Base-by-base conservation (phyloP, 1,140 invertebrate species). In the Drosophila bifasciata region DNA sequence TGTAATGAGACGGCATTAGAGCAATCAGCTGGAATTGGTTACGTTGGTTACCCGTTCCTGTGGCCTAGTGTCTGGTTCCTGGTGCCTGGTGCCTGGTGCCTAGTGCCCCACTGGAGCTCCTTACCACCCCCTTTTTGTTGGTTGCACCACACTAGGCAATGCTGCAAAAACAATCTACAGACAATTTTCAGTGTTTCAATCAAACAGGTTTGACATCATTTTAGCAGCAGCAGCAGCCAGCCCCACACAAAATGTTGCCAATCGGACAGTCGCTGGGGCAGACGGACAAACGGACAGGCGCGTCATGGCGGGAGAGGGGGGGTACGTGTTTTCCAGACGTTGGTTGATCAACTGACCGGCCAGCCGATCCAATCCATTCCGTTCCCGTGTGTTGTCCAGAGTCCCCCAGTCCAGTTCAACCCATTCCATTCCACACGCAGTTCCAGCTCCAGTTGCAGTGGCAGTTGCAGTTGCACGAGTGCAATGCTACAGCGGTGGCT, bases 201-300 rank as follows among this genome's bases (percentile, higher is more conserved):
- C 60, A 80, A 85, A 86, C 81, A 60, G 77, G 81, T 86, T 86
- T 88, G 80, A 85, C 80, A 85, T 69, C 62, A 80, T 85, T 79
- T 80, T 52, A 53, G 46, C 68, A 61, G 55, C 52, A 46, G 62
- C 48, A 9, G 28, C 72, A 56, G 55, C 50, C n/a, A 55, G 28
- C 9, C 28, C 8, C 49, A 7, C 51, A 44, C 64, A 36, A 69
- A 56, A 68, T 56, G 63, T 68, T 69, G 66, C 63, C 50, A 69
- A 69, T 56, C 67, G 48, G 61, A 67, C 57, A 62, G 46, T 51
- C 52, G 39, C 25, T 48, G n/a, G 11, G 52, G 52, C n/a, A 21
- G 5, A 39, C 19, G 39, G 43, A 32, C 9, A 4, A 13, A 28
- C n/a, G 4, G 17, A 7, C 32, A 11, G 13, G 9, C 6, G 51